phyloP scores from a whole-genome alignment of 2,113 vertebrate species.

The Tauraco erythrolophus region DNA sequence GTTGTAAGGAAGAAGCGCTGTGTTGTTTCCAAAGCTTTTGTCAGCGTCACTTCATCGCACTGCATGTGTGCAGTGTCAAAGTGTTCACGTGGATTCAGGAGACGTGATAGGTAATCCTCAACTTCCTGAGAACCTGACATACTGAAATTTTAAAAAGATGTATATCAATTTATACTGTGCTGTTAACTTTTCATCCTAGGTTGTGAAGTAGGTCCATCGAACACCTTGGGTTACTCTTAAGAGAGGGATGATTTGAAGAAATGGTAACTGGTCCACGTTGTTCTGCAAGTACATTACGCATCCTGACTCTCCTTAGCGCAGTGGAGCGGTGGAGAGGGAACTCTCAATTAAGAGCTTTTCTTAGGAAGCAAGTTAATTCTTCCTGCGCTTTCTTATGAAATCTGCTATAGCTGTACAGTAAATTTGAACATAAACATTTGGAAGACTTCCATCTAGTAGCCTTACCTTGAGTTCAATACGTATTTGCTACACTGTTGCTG shows the following conservation, averaged over 20 bases:
- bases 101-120: background rate
- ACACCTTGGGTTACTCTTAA: background rate
- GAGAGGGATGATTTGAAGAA: background rate
- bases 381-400: background rate
- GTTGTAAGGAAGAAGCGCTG: background rate
- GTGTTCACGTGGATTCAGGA: background rate
- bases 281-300: background rate
- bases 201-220: background rate
- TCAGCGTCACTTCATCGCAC: background rate
- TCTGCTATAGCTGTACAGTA: background rate
- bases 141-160: background rate
- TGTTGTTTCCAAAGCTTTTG: background rate
- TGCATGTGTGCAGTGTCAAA: background rate
- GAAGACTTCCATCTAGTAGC: background rate
- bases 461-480: background rate
- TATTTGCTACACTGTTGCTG: background rate
- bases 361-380: background rate
- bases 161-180: background rate
- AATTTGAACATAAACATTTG: background rate
- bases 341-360: background rate
- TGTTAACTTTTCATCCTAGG: background rate
- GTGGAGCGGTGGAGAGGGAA: background rate
- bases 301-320: background rate
- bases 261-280: background rate
- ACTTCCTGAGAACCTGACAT: background rate